Evolutionary conservation across 2,888 invertebrate genomes (phyloP).

Genomic region (Heliconius erato): DNA sequence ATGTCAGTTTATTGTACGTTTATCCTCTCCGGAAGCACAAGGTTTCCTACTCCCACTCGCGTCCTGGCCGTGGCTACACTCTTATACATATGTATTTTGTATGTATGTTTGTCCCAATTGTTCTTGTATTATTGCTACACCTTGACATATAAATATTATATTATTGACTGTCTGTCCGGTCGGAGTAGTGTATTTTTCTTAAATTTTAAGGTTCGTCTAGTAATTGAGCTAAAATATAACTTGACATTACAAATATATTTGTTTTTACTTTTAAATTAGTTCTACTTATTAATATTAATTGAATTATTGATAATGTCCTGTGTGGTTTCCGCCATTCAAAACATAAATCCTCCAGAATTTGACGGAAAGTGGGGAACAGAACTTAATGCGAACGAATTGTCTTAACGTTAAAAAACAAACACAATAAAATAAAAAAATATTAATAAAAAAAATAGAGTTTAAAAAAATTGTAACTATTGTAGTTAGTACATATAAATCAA

Average conservation of each 20-base stretch:
- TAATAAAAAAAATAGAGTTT: no score
- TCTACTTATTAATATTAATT: no score
- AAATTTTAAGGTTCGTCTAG: not conserved
- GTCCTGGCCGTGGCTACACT: constrained; percentile 15
- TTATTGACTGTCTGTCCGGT: no score
- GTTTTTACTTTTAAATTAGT: not conserved
- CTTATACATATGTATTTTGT: not conserved
- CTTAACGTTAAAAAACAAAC: no score
- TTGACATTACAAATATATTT: not conserved
- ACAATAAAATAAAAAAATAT: no score
- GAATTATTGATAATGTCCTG: no score
- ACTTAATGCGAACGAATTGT: no score
- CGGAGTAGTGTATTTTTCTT: not conserved
- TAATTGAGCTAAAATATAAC: not conserved
- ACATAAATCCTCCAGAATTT: no score
- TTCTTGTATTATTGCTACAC: constrained; percentile 10
- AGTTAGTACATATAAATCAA: no score
- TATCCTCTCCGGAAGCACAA: constrained; percentile 60
- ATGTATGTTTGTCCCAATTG: constrained; percentile 28
- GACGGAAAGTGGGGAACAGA: no score
- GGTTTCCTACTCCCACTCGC: constrained; percentile 59
- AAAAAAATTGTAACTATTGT: no score
- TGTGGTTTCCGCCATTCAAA: no score
- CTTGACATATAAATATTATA: not conserved
- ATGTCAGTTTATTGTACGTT: constrained; percentile 20